Evolutionary conservation across 1,140 invertebrate species (phyloP).

Genomic region (Mesaphorura yosii): DNA sequence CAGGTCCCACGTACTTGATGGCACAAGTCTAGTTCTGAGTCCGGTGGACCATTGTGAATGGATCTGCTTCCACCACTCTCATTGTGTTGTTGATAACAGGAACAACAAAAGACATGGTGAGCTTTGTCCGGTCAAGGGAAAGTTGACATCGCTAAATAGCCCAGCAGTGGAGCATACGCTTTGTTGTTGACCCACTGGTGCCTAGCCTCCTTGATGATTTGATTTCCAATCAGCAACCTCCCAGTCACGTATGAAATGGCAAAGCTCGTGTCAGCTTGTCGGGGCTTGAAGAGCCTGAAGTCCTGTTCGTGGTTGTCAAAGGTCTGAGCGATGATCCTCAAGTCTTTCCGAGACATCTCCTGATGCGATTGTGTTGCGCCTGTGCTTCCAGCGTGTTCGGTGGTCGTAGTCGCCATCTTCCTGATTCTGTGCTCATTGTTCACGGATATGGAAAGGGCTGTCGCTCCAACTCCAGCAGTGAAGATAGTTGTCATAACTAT

Average conservation of each 20-base stretch:
- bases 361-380: not conserved
- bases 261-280: not conserved
- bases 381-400: not conserved
- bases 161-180: not conserved
- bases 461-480: not conserved
- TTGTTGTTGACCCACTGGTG: not conserved
- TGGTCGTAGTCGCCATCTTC: not conserved
- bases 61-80: not conserved
- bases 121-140: not conserved
- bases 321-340: not conserved
- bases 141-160: not conserved
- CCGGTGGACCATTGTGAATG: not conserved
- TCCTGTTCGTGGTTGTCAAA: not conserved
- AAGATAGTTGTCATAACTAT: not conserved
- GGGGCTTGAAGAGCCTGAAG: not conserved
- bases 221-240: not conserved
- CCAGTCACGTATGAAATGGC: not conserved
- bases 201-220: not conserved
- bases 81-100: not conserved
- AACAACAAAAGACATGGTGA: not conserved
- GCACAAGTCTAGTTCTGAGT: not conserved
- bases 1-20: slow-evolving; percentile 1
- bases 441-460: not conserved
- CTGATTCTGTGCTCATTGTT: not conserved
- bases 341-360: not conserved